phyloP scores from a whole-genome alignment of 2,888 invertebrate genomes.

The Drosophila anomalata region DNA sequence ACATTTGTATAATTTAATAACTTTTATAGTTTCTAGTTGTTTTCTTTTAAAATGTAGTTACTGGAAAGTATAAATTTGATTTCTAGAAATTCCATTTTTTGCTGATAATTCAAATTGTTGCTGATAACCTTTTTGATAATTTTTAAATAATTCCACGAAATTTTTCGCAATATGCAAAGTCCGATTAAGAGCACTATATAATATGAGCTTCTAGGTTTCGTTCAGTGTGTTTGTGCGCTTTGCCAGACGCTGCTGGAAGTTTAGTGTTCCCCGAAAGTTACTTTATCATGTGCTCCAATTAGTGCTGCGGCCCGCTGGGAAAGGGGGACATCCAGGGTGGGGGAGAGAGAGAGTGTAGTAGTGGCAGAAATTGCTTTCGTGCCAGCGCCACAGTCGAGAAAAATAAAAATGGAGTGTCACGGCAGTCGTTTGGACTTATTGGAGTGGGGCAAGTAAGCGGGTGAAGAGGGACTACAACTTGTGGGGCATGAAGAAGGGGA shows the following conservation, averaged over 20 bases:
- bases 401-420: constrained; percentile 79
- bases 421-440: constrained; percentile 54
- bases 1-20: not conserved
- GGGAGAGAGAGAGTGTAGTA: not conserved
- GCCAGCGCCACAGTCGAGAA: constrained; percentile 58
- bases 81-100: not conserved
- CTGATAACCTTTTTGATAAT: not conserved
- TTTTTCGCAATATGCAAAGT: not conserved
- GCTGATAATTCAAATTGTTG: not conserved
- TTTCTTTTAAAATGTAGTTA: not conserved
- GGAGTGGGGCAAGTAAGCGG: not conserved
- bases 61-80: not conserved
- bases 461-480: not conserved
- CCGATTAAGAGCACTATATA: not conserved
- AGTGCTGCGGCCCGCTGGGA: constrained; percentile 46
- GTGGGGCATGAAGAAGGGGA: not conserved
- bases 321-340: constrained; percentile 7
- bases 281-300: constrained; percentile 76
- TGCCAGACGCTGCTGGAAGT: constrained; percentile 36
- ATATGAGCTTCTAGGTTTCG: constrained; percentile 18
- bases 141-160: too few relatives aligned
- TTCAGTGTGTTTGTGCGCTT: constrained; percentile 20
- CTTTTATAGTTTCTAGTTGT: not conserved
- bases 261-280: constrained; percentile 59
- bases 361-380: constrained; percentile 57